Conservation (phyloP, 2,113 vertebrate species). For the Sialia sialis region DNA sequence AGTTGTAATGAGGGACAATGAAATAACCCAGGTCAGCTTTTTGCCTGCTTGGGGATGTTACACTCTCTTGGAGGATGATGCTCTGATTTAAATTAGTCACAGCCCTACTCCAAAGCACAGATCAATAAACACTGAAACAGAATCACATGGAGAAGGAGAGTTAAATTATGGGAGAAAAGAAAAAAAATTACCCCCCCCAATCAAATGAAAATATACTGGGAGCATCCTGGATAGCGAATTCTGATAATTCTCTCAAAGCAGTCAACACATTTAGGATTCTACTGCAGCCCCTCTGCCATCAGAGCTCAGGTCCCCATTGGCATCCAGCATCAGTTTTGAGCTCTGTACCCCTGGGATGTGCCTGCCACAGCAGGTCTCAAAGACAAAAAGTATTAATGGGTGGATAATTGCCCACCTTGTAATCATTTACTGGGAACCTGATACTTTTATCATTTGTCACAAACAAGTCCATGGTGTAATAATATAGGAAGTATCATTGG, state of each 20-base stretch:
- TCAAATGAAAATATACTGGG: neutral
- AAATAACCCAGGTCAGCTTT: neutral
- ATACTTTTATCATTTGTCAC: conserved; percentile 21
- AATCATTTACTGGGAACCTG: conserved; percentile 21
- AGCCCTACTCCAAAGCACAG: fast-evolving
- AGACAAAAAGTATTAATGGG: neutral
- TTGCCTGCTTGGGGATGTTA: neutral
- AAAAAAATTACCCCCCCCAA: neutral
- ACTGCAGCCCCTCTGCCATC: neutral
- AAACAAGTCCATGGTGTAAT: neutral
- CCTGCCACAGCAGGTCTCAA: neutral
- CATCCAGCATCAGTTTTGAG: neutral
- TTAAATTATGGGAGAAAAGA: neutral
- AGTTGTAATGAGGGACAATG: neutral
- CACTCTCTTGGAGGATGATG: neutral
- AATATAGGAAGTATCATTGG: conserved; percentile 10
- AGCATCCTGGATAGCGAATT: neutral
- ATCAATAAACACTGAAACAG: neutral
- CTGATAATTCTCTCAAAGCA: neutral
- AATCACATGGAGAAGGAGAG: neutral
- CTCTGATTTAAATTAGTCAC: neutral
- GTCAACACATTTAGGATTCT: neutral
- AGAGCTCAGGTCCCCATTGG: fast-evolving
- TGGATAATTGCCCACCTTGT: conserved; percentile 7
- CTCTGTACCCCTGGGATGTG: neutral